Conservation (phyloP, 2,888 invertebrate genomes). For the Beris morrisii region DNA sequence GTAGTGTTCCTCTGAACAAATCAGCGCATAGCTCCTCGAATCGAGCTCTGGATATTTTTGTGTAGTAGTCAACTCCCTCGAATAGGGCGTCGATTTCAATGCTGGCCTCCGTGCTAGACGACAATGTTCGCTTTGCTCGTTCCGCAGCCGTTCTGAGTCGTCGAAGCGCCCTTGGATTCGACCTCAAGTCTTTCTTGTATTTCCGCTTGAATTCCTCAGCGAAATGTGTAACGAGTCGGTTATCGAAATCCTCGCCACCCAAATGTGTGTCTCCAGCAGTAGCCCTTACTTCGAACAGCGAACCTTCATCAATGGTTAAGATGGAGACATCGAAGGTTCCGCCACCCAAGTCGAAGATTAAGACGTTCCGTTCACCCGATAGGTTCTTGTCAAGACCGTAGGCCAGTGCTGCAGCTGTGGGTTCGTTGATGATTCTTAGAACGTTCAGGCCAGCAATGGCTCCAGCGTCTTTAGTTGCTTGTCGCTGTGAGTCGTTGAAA, state of each 20-base stretch:
- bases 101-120: conserved; percentile 71
- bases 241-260: conserved; percentile 67
- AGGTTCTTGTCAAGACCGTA: conserved; percentile 72
- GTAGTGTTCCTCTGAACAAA: conserved; percentile 67
- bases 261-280: conserved; percentile 76
- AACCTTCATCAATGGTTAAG: conserved; percentile 69
- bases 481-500: conserved; percentile 29
- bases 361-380: conserved; percentile 65
- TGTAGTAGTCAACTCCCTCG: conserved; percentile 70
- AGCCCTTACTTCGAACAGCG: conserved; percentile 67
- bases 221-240: conserved; percentile 62
- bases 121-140: conserved; percentile 71
- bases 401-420: conserved; percentile 73
- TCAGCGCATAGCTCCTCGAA: conserved; percentile 72
- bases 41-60: conserved; percentile 67
- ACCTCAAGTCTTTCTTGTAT: conserved; percentile 66
- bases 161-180: conserved; percentile 65
- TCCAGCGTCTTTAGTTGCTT: conserved; percentile 77
- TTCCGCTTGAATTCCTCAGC: conserved; percentile 65
- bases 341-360: conserved; percentile 64
- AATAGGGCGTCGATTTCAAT: conserved; percentile 72
- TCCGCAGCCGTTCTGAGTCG: conserved; percentile 72
- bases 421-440: conserved; percentile 80
- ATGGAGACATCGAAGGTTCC: conserved; percentile 74
- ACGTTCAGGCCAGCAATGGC: conserved; percentile 76